Percentiles rank a stretch among this genome's conserved stretches.
Evolutionary conservation across 2,888 invertebrate genomes (phyloP).

Genomic region (Zaprionus lineosus): DNA sequence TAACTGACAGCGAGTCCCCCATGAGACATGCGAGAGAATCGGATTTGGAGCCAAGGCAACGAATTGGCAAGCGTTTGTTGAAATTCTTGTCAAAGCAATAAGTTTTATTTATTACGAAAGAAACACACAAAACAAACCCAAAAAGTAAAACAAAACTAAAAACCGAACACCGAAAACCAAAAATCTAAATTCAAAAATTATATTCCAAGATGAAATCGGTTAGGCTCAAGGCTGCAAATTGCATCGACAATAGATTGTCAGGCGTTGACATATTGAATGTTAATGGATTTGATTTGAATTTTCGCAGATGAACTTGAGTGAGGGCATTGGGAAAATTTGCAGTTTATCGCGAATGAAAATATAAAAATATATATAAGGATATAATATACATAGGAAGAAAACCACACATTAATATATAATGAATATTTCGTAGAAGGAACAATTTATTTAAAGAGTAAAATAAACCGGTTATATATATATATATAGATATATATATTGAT

Average conservation of each 20-base stretch:
- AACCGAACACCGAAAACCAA: no score
- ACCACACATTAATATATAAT: no score
- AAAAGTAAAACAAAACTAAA: no score
- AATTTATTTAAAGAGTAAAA: no score
- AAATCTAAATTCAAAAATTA: constrained; percentile 29
- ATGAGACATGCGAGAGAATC: constrained; percentile 26
- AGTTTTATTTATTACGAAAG: constrained; percentile 32
- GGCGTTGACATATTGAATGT: constrained; percentile 69
- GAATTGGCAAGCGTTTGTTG: constrained; percentile 39
- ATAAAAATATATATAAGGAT: not conserved
- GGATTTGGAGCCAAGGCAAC: constrained; percentile 50
- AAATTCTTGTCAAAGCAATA: constrained; percentile 48
- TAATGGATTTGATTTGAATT: constrained; percentile 46
- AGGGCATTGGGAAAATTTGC: constrained; percentile 30
- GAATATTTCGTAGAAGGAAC: no score
- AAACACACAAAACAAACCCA: no score
- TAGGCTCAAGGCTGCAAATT: constrained; percentile 57
- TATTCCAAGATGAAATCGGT: constrained; percentile 71
- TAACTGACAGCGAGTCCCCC: constrained; percentile 36
- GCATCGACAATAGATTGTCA: constrained; percentile 56
- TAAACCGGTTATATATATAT: no score
- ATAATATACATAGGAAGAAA: not conserved
- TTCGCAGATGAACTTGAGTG: constrained; percentile 38
- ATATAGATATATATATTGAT: no score
- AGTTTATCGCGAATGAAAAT: not conserved